Evolutionary conservation across 2,888 invertebrate genomes (phyloP).

Genomic region (Sepioteuthis lessoniana): DNA sequence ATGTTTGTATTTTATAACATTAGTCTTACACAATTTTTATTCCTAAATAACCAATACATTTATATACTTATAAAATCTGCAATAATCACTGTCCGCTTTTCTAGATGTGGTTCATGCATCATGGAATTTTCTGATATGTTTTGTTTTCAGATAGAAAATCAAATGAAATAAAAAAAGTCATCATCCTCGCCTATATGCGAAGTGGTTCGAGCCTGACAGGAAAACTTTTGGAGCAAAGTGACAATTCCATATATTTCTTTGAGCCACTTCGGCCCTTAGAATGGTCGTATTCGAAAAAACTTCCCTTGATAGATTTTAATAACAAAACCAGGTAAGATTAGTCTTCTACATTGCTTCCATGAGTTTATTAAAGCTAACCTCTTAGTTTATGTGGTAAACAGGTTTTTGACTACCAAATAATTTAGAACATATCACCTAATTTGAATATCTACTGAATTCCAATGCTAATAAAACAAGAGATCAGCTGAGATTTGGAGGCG

Average conservation of each 20-base stretch:
- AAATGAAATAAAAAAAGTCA: conserved; percentile 40
- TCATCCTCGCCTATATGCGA: conserved; percentile 56
- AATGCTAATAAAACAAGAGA: no score
- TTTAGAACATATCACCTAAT: no score
- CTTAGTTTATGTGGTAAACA: no score
- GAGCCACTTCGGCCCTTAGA: conserved; percentile 54
- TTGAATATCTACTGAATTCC: no score
- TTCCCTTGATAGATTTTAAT: conserved; percentile 36
- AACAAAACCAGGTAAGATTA: conserved; percentile 47
- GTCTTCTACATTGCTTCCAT: background rate
- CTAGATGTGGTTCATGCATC: background rate
- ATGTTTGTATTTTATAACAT: background rate
- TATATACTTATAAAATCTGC: background rate
- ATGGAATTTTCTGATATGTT: background rate
- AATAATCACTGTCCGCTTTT: background rate
- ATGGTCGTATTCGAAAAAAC: background rate
- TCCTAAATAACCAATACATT: background rate
- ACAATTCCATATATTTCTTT: conserved; percentile 53
- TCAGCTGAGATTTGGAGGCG: no score
- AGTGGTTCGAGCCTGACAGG: conserved; percentile 56
- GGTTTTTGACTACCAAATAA: no score
- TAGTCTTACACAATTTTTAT: background rate
- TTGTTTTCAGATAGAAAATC: background rate
- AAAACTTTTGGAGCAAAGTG: conserved; percentile 52
- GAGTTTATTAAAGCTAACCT: background rate